Evolutionary conservation across 2,888 invertebrate species (phyloP), one percentile per base, ranked within the genome.

Genomic region (Masnerella sp.): DNA sequence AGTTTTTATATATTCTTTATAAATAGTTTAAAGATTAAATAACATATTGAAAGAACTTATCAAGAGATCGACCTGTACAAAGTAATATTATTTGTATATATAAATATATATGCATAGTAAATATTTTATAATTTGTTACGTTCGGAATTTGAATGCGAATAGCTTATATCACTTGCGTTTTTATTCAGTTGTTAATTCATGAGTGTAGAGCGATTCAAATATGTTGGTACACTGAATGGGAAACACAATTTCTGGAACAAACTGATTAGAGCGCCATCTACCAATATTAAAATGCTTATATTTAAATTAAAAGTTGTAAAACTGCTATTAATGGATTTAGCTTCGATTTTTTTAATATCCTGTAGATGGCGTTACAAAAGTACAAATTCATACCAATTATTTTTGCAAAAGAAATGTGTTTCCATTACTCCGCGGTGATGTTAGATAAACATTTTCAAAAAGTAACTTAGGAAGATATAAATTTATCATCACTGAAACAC

Each of bases 31-130:
- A 56, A 34, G 7, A 36, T 15, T 38, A 38, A 22, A 18, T 14
- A 47, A n/a, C 30, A 40, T n/a, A 28, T 32, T 62, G 17, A 62
- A 67, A 34, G 22, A 15, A 43, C 22, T 12, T 51, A 51, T 42
- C 30, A 54, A 32, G 40, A 36, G 9, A 68, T 45, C 18, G 17
- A 51, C 38, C 36, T 68, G 68, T 68, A 68, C 59, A 68, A 61
- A 68, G 25, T 59, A 59, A 12, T 38, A 68, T 59, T 68, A 61
- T 69, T 61, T 69, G 47, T 68, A 68, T 64, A 64, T 51, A 36
- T 17, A 43, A 25, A n/a, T n/a, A n/a, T n/a, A 43, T 52, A 54
- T 32, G 34, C 12, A 32, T 52, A 52, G 51, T 54, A 54, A 38
- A 54, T 65, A 65, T 58, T 56, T 67, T 67, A 67, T 49, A 49